phyloP scores from a whole-genome alignment of 1,140 invertebrate genomes.

The Rhopalosiphum maidis region DNA sequence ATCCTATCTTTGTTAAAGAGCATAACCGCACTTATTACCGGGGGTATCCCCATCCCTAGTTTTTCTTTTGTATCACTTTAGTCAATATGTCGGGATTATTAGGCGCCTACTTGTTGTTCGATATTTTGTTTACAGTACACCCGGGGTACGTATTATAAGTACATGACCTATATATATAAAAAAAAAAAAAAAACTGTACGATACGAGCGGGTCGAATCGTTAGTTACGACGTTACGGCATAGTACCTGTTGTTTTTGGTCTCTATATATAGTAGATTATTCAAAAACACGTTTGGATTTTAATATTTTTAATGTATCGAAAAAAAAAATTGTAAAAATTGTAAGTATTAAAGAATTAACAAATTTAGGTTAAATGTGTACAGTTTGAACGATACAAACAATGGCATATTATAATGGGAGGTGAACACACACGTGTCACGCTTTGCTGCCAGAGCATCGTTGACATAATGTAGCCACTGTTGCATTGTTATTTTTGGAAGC shows the following conservation, averaged over 20 bases:
- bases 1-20: background rate
- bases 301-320: background rate
- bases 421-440: background rate
- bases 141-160: no score
- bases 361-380: background rate
- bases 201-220: background rate
- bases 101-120: background rate
- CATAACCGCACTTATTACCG: background rate
- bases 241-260: background rate
- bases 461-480: background rate
- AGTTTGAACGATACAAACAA: background rate
- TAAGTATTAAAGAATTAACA: background rate
- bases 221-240: background rate
- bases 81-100: constrained; percentile 7
- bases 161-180: background rate
- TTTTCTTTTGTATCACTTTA: background rate
- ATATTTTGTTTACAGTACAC: background rate
- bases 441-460: background rate
- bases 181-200: background rate
- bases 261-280: background rate
- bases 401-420: background rate
- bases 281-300: background rate
- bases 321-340: background rate
- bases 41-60: background rate
- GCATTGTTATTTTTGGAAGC: background rate